Evolutionary conservation across 2,797 vertebrate genomes (phyloP).

Genomic region (Hafferia zeledoni): DNA sequence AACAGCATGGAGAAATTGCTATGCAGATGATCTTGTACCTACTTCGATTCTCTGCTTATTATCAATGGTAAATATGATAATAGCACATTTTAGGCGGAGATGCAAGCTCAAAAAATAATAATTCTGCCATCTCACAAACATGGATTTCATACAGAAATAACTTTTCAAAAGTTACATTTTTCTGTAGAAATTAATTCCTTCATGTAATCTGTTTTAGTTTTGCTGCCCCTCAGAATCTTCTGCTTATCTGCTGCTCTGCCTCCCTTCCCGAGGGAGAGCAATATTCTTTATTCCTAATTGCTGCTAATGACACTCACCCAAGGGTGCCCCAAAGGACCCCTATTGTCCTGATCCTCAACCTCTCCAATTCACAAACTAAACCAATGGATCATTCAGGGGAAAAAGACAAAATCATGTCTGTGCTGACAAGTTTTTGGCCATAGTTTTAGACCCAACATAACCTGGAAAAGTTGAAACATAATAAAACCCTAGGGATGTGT

Average conservation of each 20-base stretch:
- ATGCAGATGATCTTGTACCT: not conserved
- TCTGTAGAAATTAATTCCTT: not conserved
- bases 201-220: not conserved
- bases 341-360: not conserved
- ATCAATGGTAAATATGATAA: not conserved
- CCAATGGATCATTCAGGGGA: not conserved
- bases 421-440: not conserved
- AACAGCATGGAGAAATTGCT: not conserved
- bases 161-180: not conserved
- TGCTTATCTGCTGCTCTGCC: not conserved
- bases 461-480: not conserved
- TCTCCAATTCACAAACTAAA: not conserved
- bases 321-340: not conserved
- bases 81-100: not conserved
- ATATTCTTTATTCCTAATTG: not conserved
- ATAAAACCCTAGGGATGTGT: conserved; percentile 18
- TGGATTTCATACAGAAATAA: not conserved
- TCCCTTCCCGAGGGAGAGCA: not conserved
- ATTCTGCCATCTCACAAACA: not conserved
- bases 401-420: not conserved
- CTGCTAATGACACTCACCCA: not conserved
- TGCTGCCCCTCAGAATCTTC: not conserved
- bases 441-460: not conserved
- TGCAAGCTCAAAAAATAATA: not conserved
- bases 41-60: not conserved